Evolutionary conservation across 2,797 vertebrate species (phyloP), one percentile per base, ranked within the genome.

Genomic region (Ciconia nigra): DNA sequence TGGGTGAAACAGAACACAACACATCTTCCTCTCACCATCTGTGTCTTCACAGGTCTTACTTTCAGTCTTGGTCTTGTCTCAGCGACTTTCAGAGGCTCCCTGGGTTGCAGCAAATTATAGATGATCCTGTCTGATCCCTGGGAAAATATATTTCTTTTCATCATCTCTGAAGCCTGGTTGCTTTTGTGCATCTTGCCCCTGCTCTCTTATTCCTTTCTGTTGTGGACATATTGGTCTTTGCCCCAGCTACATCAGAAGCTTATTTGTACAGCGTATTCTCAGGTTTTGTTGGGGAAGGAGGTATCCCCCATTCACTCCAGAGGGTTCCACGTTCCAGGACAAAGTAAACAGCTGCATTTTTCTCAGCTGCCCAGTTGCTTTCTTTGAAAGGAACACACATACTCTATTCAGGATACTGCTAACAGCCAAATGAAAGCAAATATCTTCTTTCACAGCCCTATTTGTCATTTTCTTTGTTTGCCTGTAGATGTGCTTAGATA

Each of bases 91-190:
- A 70, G 66, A 89, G 87, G 42, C 66, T 84, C 51, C 78, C 89
- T 91, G 73, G 24, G 82, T 82, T 95, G 89, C 62, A 87, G 93
- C 51, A 91, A 95, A 89, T 96, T 93, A 66, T 62, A 82, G 83
- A 79, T 91, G 66, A 92, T 92, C 77, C 78, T 84, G 62, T 82
- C 46, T 92, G 62, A 92, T 92, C 37, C 58, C 46, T 69, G 73
- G 46, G 59, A 92, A 91, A 85, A 46, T 72, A 57, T 5, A 5
- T 74, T 72, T 63, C 58, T 89, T 93, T 88, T 67, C 37, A 65
- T 89, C 74, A 55, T 61, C 29, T 65, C 39, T n/a, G 81, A 89
- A 92, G 28, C 18, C 18, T 67, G 65, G 37, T 82, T 79, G 73
- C 26, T 95, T 93, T 93, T 92, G 59, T 79, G n/a, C 58, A 47